These are phyloP conservation scores for Digitonthophagus gazella DNA, from an alignment of 2,888 invertebrate genomes.

Conservation along the genomic window DNA sequence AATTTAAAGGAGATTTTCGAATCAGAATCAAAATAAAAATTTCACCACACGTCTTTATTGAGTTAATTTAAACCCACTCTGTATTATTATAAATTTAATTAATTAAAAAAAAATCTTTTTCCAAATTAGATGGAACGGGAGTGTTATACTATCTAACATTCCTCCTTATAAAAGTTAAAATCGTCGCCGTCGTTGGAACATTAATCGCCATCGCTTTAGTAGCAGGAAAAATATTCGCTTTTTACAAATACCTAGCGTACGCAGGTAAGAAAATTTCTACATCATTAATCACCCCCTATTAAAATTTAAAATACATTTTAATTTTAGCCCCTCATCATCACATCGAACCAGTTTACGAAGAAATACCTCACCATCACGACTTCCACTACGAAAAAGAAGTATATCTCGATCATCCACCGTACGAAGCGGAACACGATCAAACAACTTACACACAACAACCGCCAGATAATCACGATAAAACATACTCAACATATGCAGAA, in stretches of 20 bases:
- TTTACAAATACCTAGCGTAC: conserved; percentile 41
- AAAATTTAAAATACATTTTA: neutral
- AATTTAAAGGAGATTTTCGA: no score
- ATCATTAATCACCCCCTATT: neutral
- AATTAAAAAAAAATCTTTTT: neutral
- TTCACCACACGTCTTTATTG: no score
- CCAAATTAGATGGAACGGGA: conserved; percentile 39
- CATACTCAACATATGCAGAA: neutral
- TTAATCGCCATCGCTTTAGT: conserved; percentile 42
- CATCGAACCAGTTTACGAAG: conserved; percentile 1
- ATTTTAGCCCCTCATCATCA: neutral
- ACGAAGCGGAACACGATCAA: conserved; percentile 16
- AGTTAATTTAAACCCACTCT: no score
- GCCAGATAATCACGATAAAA: neutral
- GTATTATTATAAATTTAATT: no score
- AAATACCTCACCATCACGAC: conserved; percentile 1
- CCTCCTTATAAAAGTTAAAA: conserved; percentile 45
- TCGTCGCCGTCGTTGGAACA: conserved; percentile 43
- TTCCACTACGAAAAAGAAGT: conserved; percentile 10
- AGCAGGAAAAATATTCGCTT: conserved; percentile 43
- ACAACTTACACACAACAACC: neutral
- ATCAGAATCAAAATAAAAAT: no score
- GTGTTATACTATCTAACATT: conserved; percentile 43
- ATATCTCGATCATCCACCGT: conserved; percentile 22
- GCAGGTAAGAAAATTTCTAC: conserved; percentile 35